Conservation (phyloP, 2,113 vertebrate species). For the Lota lota region DNA sequence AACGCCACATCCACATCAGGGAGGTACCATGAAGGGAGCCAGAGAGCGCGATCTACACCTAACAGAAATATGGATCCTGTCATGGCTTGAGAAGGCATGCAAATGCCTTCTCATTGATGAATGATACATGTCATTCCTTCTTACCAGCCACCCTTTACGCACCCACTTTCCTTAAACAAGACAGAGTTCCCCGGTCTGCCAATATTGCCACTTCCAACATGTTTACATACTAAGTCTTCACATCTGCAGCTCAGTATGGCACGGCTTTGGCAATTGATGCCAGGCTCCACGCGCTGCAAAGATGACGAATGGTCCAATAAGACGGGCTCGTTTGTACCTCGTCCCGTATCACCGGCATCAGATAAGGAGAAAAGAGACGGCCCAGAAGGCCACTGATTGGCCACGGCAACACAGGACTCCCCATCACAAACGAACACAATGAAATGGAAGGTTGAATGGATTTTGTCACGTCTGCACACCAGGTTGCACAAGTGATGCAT, state of each 20-base stretch:
- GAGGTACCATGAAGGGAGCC: no score
- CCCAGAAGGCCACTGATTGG: slow-evolving; percentile 35
- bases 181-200: not conserved
- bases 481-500: no score
- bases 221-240: not conserved
- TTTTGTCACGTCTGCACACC: slow-evolving; percentile 26
- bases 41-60: no score
- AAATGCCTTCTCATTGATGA: no score
- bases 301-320: slow-evolving; percentile 13
- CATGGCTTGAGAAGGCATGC: no score
- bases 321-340: slow-evolving; percentile 21
- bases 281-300: not conserved
- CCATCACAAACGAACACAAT: no score
- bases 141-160: no score
- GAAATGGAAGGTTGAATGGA: slow-evolving; percentile 40
- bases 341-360: slow-evolving; percentile 43
- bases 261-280: not conserved
- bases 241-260: not conserved
- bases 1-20: no score
- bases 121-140: no score
- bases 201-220: slow-evolving; percentile 11
- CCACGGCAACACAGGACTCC: slow-evolving; percentile 1
- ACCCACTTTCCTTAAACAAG: not conserved
- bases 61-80: no score
- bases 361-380: slow-evolving; percentile 40